Conservation (phyloP, 1,140 invertebrate species). For the Acromyrmex echinatior region DNA sequence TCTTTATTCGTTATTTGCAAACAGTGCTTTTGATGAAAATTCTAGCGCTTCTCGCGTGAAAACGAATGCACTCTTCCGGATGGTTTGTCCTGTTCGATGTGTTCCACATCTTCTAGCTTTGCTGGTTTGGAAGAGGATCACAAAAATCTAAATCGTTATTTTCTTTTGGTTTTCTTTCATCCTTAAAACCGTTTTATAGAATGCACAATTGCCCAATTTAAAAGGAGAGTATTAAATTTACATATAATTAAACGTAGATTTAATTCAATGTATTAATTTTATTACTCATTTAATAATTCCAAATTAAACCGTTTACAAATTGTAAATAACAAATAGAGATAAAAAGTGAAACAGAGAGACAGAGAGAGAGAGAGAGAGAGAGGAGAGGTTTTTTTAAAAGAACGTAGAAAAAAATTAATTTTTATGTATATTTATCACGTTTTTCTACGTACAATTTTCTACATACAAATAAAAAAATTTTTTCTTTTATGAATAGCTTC, state of each 20-base stretch:
- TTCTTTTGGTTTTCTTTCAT: not conserved
- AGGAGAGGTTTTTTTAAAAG: too few relatives aligned
- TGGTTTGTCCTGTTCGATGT: slow-evolving; percentile 1
- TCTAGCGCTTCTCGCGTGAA: not conserved
- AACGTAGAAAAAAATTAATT: too few relatives aligned
- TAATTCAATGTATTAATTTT: not conserved
- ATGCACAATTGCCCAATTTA: not conserved
- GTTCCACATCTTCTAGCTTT: not conserved
- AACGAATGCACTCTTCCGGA: slow-evolving; percentile 28
- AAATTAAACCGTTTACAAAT: not conserved
- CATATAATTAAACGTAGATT: not conserved
- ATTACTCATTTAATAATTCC: not conserved
- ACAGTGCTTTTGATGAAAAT: slow-evolving; percentile 51
- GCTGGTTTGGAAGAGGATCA: not conserved
- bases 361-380: too few relatives aligned
- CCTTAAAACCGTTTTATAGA: not conserved
- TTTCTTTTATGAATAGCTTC: not conserved
- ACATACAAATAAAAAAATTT: not conserved
- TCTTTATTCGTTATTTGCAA: slow-evolving; percentile 47
- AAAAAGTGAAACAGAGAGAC: too few relatives aligned
- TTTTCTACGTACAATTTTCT: not conserved
- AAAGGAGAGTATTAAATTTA: not conserved
- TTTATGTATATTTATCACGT: not conserved
- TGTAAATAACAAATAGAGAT: too few relatives aligned
- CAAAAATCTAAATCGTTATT: slow-evolving; percentile 14